Conservation (phyloP, 2,797 vertebrate genomes). For the Onychomys arenicola region DNA sequence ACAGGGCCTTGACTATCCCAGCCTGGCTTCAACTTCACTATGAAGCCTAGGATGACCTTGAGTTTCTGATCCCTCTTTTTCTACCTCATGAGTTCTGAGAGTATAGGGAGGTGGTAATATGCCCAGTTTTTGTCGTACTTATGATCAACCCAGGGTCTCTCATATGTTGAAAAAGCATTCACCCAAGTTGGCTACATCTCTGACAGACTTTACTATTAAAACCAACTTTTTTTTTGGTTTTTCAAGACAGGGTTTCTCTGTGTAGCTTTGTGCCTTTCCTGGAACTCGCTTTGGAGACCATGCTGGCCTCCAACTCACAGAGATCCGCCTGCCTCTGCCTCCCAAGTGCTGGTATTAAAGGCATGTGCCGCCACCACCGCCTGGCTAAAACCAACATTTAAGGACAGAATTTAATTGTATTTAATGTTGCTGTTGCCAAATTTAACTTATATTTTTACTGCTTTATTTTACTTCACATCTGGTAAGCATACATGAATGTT, state of each 20-base stretch:
- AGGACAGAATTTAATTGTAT: constrained; percentile 50
- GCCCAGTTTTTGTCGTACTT: not conserved
- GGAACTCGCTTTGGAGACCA: too few species aligned
- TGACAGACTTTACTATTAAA: constrained; percentile 17
- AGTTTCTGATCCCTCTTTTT: not conserved
- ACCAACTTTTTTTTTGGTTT: too few species aligned
- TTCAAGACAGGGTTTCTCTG: too few species aligned
- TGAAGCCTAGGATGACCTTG: not conserved
- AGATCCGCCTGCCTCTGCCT: too few species aligned
- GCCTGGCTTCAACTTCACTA: not conserved
- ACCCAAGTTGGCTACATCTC: not conserved
- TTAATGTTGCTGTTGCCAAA: not conserved
- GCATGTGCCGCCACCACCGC: too few species aligned
- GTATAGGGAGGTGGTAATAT: not conserved
- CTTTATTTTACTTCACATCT: constrained; percentile 18
- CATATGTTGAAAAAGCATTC: not conserved
- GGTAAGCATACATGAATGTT: not conserved
- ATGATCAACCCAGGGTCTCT: not conserved
- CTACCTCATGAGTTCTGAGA: not conserved
- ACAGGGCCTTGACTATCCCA: not conserved
- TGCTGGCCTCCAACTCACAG: too few species aligned
- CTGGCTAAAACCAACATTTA: constrained; percentile 47
- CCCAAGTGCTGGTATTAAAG: too few species aligned
- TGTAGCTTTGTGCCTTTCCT: too few species aligned
- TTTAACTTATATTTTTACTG: constrained; percentile 5